Base-by-base conservation (phyloP, 2,888 invertebrate species). In the Noctuana brunneofusca region DNA sequence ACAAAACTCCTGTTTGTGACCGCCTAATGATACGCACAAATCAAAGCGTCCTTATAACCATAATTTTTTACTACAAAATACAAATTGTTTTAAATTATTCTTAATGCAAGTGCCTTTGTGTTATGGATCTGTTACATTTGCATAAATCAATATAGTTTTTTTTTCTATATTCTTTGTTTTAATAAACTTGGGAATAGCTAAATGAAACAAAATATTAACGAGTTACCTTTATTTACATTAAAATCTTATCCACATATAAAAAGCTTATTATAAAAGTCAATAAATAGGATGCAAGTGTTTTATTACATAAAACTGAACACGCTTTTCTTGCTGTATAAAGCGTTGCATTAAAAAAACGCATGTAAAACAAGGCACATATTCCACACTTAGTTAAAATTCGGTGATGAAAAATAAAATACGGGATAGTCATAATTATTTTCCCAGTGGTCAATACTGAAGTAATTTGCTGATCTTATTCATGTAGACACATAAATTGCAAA, bases 191-290 rank as follows among this genome's bases (percentile, higher is more conserved):
- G 12, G 43, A 9, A 43, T 22, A 18, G 22, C 22, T 2, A 46
- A 46, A 22, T 18, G 11, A 46, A 46, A 18, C 46, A 18, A 46
- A 46, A 12, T 52, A 66, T 76, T 71, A 81, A 83, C 83, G 82
- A 85, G 76, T 84, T 77, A 83, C 73, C 35, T 84, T 81, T 84
- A 84, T 84, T 83, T 83, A 84, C 81, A 81, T 71, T 73, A 74
- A 71, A 78, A 76, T 63, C 63, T 58, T 63, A 57, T 54, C 38
- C 14, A 35, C 49, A 43, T 58, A 50, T 24, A 50, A 53, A 58
- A 59, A 59, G 53, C 52, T 53, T 59, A 43, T 18, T 49, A 35
- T 24, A 18, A 56, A 49, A 58, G 11, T 50, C 6, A 24, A 58
- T 22, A 59, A 27, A 58, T 49, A 58, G 24, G 49, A 14, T 8